phyloP scores from a whole-genome alignment of 2,113 vertebrate species.

The Cricetomys ansorgei region DNA sequence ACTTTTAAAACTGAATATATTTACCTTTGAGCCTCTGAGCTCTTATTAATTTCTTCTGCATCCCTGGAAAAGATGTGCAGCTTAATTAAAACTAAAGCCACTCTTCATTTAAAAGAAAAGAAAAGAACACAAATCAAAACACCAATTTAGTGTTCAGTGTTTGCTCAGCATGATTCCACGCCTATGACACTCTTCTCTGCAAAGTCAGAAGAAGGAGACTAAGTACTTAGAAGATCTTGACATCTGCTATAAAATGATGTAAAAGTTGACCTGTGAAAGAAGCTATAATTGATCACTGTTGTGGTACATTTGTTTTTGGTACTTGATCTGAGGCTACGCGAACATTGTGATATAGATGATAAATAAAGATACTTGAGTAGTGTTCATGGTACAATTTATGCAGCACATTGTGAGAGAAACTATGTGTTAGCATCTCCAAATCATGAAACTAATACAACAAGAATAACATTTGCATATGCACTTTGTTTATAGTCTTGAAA shows the following conservation, averaged over 20 bases:
- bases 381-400: background rate
- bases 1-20: slow-evolving; percentile 2
- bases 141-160: background rate
- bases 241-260: background rate
- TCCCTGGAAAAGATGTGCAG: background rate
- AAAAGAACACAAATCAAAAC: too few relatives aligned
- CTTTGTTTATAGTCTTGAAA: background rate
- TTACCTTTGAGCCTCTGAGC: background rate
- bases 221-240: background rate
- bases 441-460: slow-evolving; percentile 22
- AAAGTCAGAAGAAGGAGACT: slow-evolving; percentile 27
- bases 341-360: slow-evolving; percentile 4
- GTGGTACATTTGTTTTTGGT: background rate
- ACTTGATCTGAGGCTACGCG: background rate
- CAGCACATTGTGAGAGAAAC: background rate
- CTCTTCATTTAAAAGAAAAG: slow-evolving; percentile 28
- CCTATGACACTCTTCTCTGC: background rate
- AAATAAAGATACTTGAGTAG: slow-evolving; percentile 41
- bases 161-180: background rate
- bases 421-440: background rate
- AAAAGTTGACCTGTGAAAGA: background rate
- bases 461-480: slow-evolving; percentile 33
- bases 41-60: slow-evolving; percentile 42
- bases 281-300: slow-evolving; percentile 32
- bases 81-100: slow-evolving; percentile 40